Percentiles rank a stretch among this genome's conserved stretches.
Conservation (phyloP, 1,140 invertebrate genomes). For the Stegodyphus mimosarum region DNA sequence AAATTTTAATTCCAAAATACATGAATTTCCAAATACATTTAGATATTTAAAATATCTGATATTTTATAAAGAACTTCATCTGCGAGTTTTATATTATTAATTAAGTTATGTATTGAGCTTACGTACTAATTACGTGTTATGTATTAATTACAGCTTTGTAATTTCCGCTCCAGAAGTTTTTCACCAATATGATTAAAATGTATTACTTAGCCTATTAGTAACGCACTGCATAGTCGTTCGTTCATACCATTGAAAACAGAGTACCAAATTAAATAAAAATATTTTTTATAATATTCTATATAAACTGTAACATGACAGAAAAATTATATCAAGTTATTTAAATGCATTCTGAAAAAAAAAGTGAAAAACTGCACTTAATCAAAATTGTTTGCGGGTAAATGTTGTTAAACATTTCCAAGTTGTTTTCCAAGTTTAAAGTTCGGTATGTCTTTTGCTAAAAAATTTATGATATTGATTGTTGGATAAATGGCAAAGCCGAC, state of each 20-base stretch:
- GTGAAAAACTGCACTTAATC: background rate
- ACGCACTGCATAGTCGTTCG: too few relatives aligned
- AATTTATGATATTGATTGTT: background rate
- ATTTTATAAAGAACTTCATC: too few relatives aligned
- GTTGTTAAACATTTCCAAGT: background rate
- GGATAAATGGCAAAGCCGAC: background rate
- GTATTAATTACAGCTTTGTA: too few relatives aligned
- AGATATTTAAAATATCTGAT: too few relatives aligned
- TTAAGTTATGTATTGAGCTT: too few relatives aligned
- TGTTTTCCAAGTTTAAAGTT: background rate
- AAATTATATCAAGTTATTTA: background rate
- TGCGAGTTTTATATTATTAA: too few relatives aligned
- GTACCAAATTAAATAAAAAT: background rate
- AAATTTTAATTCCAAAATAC: too few relatives aligned
- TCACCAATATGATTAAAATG: too few relatives aligned
- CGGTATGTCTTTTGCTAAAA: background rate
- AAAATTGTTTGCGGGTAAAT: background rate
- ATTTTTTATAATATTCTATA: background rate
- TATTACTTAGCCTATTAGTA: too few relatives aligned
- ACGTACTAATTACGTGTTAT: too few relatives aligned
- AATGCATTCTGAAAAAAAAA: background rate
- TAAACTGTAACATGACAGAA: background rate
- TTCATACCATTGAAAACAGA: background rate
- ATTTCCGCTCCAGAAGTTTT: too few relatives aligned
- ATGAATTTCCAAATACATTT: too few relatives aligned